Base-by-base conservation (phyloP, 2,888 invertebrate species). In the Dasypogon diadema region DNA sequence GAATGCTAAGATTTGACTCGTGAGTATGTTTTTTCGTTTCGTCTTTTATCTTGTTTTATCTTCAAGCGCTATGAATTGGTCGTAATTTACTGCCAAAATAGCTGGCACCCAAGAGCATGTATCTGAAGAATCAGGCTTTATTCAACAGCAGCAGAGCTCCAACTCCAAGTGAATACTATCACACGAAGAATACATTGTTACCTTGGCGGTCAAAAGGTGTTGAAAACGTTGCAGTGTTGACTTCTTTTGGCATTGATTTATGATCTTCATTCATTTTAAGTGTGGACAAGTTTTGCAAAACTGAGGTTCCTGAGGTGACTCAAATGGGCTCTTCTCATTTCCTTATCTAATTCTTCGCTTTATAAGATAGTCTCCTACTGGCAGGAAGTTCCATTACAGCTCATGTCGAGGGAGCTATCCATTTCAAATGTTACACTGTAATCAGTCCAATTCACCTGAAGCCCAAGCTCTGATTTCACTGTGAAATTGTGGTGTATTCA, bases 31-130 rank as follows among this genome's bases (percentile, higher is more conserved):
- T n/a, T n/a, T n/a, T n/a, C n/a, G n/a, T n/a, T n/a, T n/a, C n/a
- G n/a, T n/a, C n/a, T n/a, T n/a, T n/a, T n/a, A n/a, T n/a, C n/a
- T n/a, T n/a, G n/a, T n/a, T n/a, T n/a, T n/a, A n/a, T n/a, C n/a
- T n/a, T n/a, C n/a, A n/a, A n/a, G n/a, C n/a, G n/a, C n/a, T n/a
- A n/a, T n/a, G n/a, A n/a, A n/a, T n/a, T n/a, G n/a, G n/a, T n/a
- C n/a, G 34, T 70, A 70, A 70, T 70, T 70, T 70, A 70, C 70
- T 46, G 54, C 54, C 70, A 12, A 70, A 70, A 70, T 70, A 30
- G 54, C 10, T 34, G 26, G 70, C 14, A 8, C 18, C 70, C 54
- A 70, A 34, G n/a, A n/a, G 70, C 21, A 42, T 26, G 70, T 24
- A 37, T 12, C 6, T 8, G n/a, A 34, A 22, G 30, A 70, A 42